Conservation (phyloP, 2,888 invertebrate species). For the Vesta saturnalis region DNA sequence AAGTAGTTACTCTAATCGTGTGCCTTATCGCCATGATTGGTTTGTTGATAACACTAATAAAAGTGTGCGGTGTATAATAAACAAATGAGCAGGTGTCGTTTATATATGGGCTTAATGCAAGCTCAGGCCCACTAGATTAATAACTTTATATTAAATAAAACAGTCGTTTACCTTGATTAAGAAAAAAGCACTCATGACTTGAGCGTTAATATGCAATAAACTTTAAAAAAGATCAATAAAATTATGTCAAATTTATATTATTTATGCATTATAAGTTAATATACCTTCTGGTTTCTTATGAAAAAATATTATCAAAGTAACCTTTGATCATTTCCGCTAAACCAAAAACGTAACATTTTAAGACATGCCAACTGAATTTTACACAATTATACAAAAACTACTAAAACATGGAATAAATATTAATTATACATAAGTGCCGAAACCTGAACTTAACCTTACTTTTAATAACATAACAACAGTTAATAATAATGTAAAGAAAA, state of each 20-base stretch:
- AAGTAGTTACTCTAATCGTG: too few relatives aligned
- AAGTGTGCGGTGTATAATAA: too few relatives aligned
- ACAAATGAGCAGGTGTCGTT: too few relatives aligned
- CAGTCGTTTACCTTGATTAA: too few relatives aligned
- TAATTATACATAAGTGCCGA: neutral
- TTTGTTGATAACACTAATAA: too few relatives aligned
- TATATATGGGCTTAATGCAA: too few relatives aligned
- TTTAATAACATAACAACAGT: neutral
- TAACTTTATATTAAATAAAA: too few relatives aligned
- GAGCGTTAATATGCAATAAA: neutral
- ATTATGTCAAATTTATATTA: neutral
- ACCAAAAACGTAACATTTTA: neutral
- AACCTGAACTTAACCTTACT: conserved; percentile 4
- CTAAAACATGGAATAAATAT: neutral
- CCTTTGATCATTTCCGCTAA: conserved; percentile 5
- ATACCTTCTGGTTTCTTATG: neutral
- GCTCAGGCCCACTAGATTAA: too few relatives aligned
- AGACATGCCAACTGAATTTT: conserved; percentile 1
- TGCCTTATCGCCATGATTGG: too few relatives aligned
- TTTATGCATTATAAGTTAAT: conserved; percentile 1
- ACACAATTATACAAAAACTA: neutral
- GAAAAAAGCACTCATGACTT: too few relatives aligned
- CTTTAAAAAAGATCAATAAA: neutral
- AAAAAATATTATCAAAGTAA: neutral
- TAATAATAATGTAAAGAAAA: neutral